Conservation (phyloP, 2,888 invertebrate species). For the Aethes cnicana region DNA sequence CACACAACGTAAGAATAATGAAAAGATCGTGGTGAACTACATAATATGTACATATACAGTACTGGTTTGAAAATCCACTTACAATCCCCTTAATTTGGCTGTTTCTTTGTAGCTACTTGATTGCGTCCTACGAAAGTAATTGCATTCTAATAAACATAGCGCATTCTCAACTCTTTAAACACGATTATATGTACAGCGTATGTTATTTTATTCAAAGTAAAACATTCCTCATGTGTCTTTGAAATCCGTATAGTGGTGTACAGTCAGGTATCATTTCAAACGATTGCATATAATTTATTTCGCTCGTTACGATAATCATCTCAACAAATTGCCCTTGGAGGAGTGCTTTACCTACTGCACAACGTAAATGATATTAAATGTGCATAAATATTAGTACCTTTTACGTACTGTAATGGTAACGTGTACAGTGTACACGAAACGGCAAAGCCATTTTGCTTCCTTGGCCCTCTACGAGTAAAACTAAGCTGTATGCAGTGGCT, state of each 20-base stretch:
- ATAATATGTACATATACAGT: too few relatives aligned
- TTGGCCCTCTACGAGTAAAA: too few relatives aligned
- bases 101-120: conserved; percentile 3
- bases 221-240: conserved; percentile 3
- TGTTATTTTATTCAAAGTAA: conserved; percentile 8
- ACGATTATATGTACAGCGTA: too few relatives aligned
- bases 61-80: too few relatives aligned
- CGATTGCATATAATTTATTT: conserved; percentile 26
- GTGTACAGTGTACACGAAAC: too few relatives aligned
- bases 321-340: conserved; percentile 23
- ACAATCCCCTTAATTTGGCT: too few relatives aligned
- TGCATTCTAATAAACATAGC: conserved; percentile 5
- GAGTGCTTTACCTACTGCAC: conserved; percentile 4
- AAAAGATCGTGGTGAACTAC: neutral
- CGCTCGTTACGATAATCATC: conserved; percentile 22
- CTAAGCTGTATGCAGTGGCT: too few relatives aligned
- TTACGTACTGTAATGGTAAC: too few relatives aligned
- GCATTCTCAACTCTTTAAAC: too few relatives aligned
- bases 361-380: conserved; percentile 13
- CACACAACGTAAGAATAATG: neutral
- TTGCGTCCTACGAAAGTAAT: neutral
- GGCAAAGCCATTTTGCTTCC: too few relatives aligned
- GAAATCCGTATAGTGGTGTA: neutral
- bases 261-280: conserved; percentile 11
- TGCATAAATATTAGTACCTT: neutral